These are phyloP conservation scores for Sycobia sp. DNA, from an alignment of 1,140 invertebrate species.

Conservation along the genomic window DNA sequence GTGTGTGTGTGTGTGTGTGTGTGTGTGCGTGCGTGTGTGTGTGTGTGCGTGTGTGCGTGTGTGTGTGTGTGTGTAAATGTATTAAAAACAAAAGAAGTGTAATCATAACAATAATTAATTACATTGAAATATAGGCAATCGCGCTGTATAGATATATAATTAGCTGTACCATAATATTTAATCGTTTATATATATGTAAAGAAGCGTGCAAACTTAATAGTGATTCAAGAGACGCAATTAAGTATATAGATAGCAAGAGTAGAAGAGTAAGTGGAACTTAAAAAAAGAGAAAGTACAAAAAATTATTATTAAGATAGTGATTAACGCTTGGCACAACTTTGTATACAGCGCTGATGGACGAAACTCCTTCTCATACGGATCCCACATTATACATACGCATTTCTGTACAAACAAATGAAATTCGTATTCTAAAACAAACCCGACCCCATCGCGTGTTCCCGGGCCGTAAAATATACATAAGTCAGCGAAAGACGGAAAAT, in stretches of 20 bases:
- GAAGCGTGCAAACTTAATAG: constrained; percentile 55
- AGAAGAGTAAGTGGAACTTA: constrained; percentile 1
- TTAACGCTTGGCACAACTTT: no score
- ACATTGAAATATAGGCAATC: constrained; percentile 40
- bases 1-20: no score
- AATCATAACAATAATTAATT: constrained; percentile 7
- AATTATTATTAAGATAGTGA: no score
- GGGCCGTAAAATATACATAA: background rate
- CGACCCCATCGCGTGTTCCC: background rate
- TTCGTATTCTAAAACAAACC: background rate
- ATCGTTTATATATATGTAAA: constrained; percentile 38
- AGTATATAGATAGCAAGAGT: constrained; percentile 6
- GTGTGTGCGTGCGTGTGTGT: no score
- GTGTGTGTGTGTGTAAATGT: no score
- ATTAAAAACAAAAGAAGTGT: constrained; percentile 34
- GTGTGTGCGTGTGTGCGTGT: no score
- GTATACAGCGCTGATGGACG: background rate
- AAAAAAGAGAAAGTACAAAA: background rate
- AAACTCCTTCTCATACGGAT: background rate
- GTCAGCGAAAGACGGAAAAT: constrained; percentile 3
- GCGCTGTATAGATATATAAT: constrained; percentile 33
- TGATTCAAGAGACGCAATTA: constrained; percentile 11
- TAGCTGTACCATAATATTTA: constrained; percentile 52
- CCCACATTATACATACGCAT: no score
- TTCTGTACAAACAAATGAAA: constrained; percentile 10